These are phyloP conservation scores for Panopea generosa DNA, from an alignment of 2,888 invertebrate species.

Conservation along the genomic window DNA sequence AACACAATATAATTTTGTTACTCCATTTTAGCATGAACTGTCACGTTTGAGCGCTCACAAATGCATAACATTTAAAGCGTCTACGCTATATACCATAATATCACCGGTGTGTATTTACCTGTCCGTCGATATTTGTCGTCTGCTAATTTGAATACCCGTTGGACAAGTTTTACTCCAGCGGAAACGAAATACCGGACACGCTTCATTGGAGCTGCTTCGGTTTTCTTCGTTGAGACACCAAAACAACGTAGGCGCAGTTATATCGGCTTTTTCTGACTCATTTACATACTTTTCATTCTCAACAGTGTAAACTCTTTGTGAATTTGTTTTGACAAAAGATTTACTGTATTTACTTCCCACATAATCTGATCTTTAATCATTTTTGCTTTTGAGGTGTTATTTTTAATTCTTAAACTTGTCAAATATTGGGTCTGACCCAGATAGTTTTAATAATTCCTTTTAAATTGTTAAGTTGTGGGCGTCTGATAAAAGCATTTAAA, in stretches of 20 bases:
- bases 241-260: background rate
- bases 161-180: slow-evolving; percentile 59
- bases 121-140: slow-evolving; percentile 49
- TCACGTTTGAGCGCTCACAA: slow-evolving; percentile 48
- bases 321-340: background rate
- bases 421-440: too few species aligned
- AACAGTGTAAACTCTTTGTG: background rate
- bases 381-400: too few species aligned
- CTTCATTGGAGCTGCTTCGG: slow-evolving; percentile 46
- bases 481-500: too few species aligned
- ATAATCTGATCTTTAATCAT: too few species aligned
- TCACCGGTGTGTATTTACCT: slow-evolving; percentile 52
- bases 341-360: too few species aligned
- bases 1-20: background rate
- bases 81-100: slow-evolving; percentile 24
- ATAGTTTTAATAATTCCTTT: too few species aligned
- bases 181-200: slow-evolving; percentile 44
- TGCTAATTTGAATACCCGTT: slow-evolving; percentile 70
- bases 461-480: too few species aligned
- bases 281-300: background rate
- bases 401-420: too few species aligned
- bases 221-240: background rate
- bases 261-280: background rate
- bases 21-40: slow-evolving; percentile 53
- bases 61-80: slow-evolving; percentile 22